phyloP scores from a whole-genome alignment of 2,113 vertebrate species.

The Nipponia nippon region DNA sequence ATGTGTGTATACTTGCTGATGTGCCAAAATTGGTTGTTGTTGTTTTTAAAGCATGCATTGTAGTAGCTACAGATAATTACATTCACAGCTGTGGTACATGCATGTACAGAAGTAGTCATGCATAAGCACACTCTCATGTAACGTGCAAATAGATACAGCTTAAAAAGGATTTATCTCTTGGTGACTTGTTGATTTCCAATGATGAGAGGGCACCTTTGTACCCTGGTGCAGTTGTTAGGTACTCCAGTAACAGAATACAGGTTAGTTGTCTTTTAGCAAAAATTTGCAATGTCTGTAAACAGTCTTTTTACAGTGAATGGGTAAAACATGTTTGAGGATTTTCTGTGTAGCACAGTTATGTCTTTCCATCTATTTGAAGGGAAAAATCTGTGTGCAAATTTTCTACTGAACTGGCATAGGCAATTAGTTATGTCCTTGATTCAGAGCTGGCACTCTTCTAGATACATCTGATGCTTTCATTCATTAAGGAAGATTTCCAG shows the following conservation, averaged over 20 bases:
- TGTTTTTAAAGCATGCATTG: background rate
- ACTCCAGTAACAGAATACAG: background rate
- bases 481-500: constrained; percentile 17
- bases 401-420: background rate
- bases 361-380: background rate
- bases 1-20: background rate
- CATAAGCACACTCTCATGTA: background rate
- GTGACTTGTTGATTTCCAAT: background rate
- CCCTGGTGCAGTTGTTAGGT: background rate
- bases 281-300: background rate
- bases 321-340: background rate
- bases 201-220: background rate
- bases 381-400: background rate
- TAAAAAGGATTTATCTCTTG: background rate
- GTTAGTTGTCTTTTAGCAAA: background rate
- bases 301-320: background rate
- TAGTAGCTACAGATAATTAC: background rate
- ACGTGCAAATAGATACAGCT: background rate
- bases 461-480: constrained; percentile 14
- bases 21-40: accelerated
- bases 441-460: background rate
- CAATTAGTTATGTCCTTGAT: background rate
- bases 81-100: background rate
- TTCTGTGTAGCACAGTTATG: background rate
- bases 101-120: background rate